Base-by-base conservation (phyloP, 1,140 invertebrate species). In the Pseudomyrmex sp. region DNA sequence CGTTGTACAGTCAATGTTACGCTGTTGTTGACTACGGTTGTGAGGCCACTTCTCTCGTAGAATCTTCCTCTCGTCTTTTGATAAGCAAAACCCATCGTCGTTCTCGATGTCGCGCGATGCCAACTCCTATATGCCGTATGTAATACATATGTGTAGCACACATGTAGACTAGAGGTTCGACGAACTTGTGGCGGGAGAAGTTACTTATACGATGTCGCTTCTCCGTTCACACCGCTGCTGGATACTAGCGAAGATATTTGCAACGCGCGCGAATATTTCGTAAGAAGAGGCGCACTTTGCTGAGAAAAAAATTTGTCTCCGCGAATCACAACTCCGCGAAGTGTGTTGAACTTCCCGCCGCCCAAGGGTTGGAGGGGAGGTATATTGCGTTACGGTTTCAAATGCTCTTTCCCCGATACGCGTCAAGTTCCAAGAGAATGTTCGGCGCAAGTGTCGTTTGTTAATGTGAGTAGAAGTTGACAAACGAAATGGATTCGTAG, bases 1-100 rank as follows among this genome's bases (percentile, higher is more conserved):
- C 65, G 44, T 75, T 52, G 62, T 70, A 65, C 84, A 89, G 89
- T 90, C 87, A 77, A 90, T 80, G 84, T 89, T 87, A 85, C 88
- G 88, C 73, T 83, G 82, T 87, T 89, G 85, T 58, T 63, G 72
- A 84, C 54, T 52, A 73, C 79, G 66, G 74, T 69, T 52, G 79
- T 84, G 70, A 69, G 58, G 70, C 62, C 44, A 63, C 35, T 35
- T 35, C 4, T 35, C 35, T 35, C 35, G 35, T 35, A 35, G 35
- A 35, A 7, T 73, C 63, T 79, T 61, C 56, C 70, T 35, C 54
- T 65, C 26, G 9, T 56, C 70, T 58, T 48, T 54, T 70, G 79
- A 85, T 84, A 72, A 83, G 52, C 48, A 26, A 35, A 35, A 35
- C 35, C 5, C 35, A 56, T 52, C 52, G 18, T 56, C 68, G 58